Conservation (phyloP, 2,113 vertebrate species). For the Rhinopomastus cyanomelas region DNA sequence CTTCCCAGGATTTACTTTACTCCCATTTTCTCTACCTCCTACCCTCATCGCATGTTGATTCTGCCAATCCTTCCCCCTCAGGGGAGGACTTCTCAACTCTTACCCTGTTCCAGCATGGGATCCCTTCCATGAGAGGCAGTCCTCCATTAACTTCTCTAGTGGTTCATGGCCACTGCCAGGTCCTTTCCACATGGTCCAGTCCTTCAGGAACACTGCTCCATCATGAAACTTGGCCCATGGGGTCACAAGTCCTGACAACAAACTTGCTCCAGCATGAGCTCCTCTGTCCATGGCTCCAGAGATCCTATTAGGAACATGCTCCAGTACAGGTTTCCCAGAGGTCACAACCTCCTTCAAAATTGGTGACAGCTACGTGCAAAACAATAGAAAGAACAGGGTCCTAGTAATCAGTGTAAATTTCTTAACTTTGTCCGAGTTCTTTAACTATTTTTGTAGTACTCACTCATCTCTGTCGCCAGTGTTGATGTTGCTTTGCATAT, state of each 20-base stretch:
- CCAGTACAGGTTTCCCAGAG: too few relatives aligned
- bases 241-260: too few relatives aligned
- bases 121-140: neutral
- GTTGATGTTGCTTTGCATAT: neutral
- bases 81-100: neutral
- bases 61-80: neutral
- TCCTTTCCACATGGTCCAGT: neutral
- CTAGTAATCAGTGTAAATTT: neutral
- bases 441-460: neutral
- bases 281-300: neutral
- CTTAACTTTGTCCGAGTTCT: neutral
- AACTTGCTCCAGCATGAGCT: too few relatives aligned
- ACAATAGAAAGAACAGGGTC: neutral
- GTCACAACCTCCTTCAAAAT: neutral
- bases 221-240: too few relatives aligned
- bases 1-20: neutral
- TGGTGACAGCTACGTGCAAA: neutral
- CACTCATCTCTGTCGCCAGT: neutral
- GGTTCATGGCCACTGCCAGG: too few relatives aligned
- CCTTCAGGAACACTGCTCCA: neutral
- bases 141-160: neutral
- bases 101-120: neutral
- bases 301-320: too few relatives aligned
- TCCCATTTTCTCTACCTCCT: accelerated
- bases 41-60: neutral